Conservation (phyloP, 2,797 vertebrate genomes). For the Pelobates cultripes region DNA sequence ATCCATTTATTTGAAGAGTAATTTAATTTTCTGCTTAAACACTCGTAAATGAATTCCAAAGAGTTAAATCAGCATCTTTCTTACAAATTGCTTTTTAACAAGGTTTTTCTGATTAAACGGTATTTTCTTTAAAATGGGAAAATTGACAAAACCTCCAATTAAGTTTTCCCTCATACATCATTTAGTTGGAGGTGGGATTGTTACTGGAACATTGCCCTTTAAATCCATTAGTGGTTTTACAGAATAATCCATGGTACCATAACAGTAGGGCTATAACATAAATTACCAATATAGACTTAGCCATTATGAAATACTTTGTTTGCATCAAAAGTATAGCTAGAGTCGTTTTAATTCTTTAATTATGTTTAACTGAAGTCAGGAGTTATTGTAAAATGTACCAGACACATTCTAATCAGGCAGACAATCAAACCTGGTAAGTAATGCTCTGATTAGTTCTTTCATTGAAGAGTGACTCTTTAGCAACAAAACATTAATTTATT, state of each 20-base stretch:
- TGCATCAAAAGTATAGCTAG: conserved; percentile 28
- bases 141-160: conserved; percentile 31
- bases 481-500: too few relatives aligned
- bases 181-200: conserved; percentile 11
- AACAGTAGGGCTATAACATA: conserved; percentile 19
- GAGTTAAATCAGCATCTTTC: conserved; percentile 25
- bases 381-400: not conserved
- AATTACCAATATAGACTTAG: conserved; percentile 36
- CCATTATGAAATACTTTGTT: conserved; percentile 33
- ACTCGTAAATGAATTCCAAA: not conserved
- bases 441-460: too few relatives aligned
- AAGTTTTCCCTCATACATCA: conserved; percentile 11
- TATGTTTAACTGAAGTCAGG: conserved; percentile 15
- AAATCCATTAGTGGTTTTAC: conserved; percentile 39
- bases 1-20: not conserved
- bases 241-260: conserved; percentile 35
- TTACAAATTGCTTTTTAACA: conserved; percentile 28
- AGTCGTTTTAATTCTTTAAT: conserved; percentile 40
- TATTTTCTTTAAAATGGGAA: conserved; percentile 19
- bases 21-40: not conserved
- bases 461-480: too few relatives aligned
- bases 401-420: not conserved
- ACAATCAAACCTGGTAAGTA: not conserved
- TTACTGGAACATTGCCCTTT: conserved; percentile 38
- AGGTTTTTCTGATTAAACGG: conserved; percentile 10